These are phyloP conservation scores for Pemphredon lugubris DNA, from an alignment of 2,888 invertebrate genomes.

Conservation along the genomic window DNA sequence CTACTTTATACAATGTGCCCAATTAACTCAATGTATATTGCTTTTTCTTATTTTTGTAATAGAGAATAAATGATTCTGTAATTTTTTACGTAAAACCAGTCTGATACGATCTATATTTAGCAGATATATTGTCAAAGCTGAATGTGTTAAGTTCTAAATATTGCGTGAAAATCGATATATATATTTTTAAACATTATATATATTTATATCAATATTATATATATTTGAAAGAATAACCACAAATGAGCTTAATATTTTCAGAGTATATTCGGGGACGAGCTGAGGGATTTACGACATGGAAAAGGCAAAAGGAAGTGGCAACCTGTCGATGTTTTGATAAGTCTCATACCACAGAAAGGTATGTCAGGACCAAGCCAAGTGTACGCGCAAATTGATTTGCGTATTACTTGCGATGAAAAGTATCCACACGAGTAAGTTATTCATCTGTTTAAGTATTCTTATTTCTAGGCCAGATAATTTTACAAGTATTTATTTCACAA, in stretches of 20 bases:
- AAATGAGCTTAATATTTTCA: constrained; percentile 49
- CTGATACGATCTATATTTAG: neutral
- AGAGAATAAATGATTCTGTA: too few relatives aligned
- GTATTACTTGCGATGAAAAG: constrained; percentile 87
- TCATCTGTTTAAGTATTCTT: neutral
- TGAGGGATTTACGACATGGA: constrained; percentile 85
- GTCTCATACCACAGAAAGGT: constrained; percentile 89
- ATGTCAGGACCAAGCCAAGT: constrained; percentile 85
- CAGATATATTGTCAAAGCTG: too few relatives aligned
- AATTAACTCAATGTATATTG: neutral
- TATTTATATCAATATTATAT: neutral
- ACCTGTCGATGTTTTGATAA: constrained; percentile 89
- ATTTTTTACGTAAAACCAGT: too few relatives aligned
- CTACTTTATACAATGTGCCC: too few relatives aligned
- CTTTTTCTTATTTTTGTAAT: too few relatives aligned
- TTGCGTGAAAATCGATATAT: too few relatives aligned
- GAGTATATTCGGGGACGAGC: constrained; percentile 90
- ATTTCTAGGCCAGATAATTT: neutral
- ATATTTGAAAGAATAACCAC: neutral
- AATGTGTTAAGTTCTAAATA: too few relatives aligned
- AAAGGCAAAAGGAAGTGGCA: constrained; percentile 86
- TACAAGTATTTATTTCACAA: neutral
- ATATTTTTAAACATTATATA: too few relatives aligned
- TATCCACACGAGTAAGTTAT: constrained; percentile 89
- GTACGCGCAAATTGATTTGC: constrained; percentile 89